Evolutionary conservation across 2,113 vertebrate species (phyloP).

Genomic region (Atherinomorus stipes): DNA sequence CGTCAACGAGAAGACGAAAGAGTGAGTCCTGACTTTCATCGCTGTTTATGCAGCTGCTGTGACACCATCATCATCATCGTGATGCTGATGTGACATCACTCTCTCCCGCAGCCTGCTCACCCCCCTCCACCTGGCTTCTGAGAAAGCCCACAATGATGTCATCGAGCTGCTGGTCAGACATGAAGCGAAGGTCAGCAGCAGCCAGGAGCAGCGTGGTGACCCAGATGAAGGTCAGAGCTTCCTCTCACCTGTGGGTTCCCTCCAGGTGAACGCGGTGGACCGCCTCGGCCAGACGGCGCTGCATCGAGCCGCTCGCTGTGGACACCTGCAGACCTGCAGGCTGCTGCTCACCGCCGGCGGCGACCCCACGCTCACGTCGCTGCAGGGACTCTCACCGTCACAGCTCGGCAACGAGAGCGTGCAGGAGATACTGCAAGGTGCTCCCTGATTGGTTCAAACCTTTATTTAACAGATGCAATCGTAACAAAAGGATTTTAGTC

Average conservation of each 20-base stretch:
- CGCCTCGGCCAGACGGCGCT: conserved; percentile 91
- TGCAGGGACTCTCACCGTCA: conserved; percentile 92
- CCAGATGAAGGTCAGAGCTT: no score
- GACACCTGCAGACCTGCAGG: conserved; percentile 92
- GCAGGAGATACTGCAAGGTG: conserved; percentile 92
- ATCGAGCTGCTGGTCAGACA: conserved; percentile 94
- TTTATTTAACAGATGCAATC: no score
- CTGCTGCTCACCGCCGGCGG: conserved; percentile 89
- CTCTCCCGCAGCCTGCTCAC: conserved; percentile 75
- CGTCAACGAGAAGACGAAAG: conserved; percentile 91
- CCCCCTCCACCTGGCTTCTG: conserved; percentile 90
- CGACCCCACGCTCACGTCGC: no score
- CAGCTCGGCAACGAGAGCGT: conserved; percentile 93
- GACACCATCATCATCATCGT: neutral
- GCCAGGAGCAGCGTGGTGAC: no score
- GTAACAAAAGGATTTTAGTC: no score
- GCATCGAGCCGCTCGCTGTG: conserved; percentile 88
- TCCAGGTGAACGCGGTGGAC: conserved; percentile 91
- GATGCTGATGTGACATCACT: conserved; percentile 9
- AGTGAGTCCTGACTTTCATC: conserved; percentile 76
- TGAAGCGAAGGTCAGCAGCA: conserved; percentile 92
- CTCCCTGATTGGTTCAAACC: no score
- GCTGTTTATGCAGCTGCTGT: neutral
- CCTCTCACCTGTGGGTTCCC: neutral
- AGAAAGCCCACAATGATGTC: conserved; percentile 92